Percentiles rank a stretch among this genome's conserved stretches.
These are phyloP conservation scores for Galeopterus variegatus DNA, from an alignment of 2,113 vertebrate genomes.

Conservation along the genomic window DNA sequence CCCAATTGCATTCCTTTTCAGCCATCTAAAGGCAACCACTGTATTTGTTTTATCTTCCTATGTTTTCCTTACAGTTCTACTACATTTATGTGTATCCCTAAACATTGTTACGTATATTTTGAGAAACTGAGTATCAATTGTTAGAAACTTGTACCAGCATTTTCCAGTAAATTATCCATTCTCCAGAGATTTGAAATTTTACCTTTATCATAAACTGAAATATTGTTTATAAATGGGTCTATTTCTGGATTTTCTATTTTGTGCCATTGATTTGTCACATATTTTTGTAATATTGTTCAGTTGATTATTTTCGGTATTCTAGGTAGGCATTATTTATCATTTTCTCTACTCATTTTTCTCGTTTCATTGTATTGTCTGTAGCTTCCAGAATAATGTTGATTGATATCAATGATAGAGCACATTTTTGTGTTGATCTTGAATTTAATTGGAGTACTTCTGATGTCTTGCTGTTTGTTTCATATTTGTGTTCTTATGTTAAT, in stretches of 20 bases:
- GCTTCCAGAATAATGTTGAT: conserved; percentile 11
- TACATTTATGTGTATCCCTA: background rate
- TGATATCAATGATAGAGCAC: background rate
- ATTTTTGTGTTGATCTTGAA: background rate
- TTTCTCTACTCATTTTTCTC: background rate
- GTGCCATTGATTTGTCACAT: background rate
- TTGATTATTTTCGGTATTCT: background rate
- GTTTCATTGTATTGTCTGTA: background rate
- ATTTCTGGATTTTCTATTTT: conserved; percentile 19
- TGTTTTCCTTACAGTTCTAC: background rate
- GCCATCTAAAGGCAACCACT: background rate
- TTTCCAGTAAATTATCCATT: background rate
- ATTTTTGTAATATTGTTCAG: background rate
- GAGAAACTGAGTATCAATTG: background rate
- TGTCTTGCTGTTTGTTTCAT: conserved; percentile 27
- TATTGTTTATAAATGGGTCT: background rate
- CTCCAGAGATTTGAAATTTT: conserved; percentile 34
- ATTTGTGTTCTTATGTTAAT: background rate
- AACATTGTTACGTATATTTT: background rate
- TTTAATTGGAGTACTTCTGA: conserved; percentile 13
- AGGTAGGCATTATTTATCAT: background rate
- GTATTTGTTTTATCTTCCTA: background rate
- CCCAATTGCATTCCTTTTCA: background rate
- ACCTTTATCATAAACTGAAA: conserved; percentile 35
- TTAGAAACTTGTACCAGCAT: background rate